These are phyloP conservation scores for Prionailurus bengalensis DNA, from an alignment of 2,113 vertebrate genomes.

Conservation along the genomic window DNA sequence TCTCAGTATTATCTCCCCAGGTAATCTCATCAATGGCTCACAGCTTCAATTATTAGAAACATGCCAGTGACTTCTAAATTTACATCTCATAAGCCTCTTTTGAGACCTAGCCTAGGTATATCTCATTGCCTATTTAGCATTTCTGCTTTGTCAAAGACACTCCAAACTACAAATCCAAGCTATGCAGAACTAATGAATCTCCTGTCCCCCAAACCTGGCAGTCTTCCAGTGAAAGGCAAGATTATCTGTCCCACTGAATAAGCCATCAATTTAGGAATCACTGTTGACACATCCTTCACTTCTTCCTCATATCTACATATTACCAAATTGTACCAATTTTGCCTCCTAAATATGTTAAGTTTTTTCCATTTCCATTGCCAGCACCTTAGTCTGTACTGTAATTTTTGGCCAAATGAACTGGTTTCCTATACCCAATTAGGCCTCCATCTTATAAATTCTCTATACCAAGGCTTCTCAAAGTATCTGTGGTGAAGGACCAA, in stretches of 20 bases:
- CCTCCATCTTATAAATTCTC: background rate
- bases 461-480: background rate
- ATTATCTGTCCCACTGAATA: background rate
- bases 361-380: background rate
- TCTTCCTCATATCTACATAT: background rate
- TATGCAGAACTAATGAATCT: background rate
- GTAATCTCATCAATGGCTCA: background rate
- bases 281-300: background rate
- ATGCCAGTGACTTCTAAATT: background rate
- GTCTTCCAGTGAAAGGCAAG: background rate
- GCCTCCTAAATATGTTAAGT: conserved; percentile 16
- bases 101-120: background rate
- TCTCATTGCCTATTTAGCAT: background rate
- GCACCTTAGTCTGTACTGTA: background rate
- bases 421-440: background rate
- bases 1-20: background rate
- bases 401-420: background rate
- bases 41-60: background rate
- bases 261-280: background rate
- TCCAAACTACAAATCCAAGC: background rate
- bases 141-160: background rate
- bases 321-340: background rate
- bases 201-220: background rate
- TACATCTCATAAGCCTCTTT: background rate
- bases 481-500: background rate